Base-by-base conservation (phyloP, 2,113 vertebrate genomes). In the Datnioides undecimradiatus region DNA sequence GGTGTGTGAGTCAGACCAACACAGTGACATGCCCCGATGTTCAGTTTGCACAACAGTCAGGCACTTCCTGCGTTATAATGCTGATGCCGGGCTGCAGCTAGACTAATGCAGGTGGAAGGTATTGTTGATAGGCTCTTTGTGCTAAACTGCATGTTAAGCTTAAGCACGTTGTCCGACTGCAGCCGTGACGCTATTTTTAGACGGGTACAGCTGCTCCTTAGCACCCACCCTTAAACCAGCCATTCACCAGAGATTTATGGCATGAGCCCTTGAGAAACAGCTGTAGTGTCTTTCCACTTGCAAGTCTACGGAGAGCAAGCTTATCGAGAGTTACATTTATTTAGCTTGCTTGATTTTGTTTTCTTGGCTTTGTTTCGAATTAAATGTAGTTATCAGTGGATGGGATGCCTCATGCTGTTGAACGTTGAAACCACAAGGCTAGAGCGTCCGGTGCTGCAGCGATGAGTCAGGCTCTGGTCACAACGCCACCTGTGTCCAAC, bases 171-270 rank as follows among this genome's bases (percentile, higher is more conserved):
- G 92, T 92, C 80, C 85, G n/a, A 76, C 80, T 79, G 88, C 81
- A 91, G 84, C 86, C 85, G 83, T 64, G 76, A 1, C 21, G 74
- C 87, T 94, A 93, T 94, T 91, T 93, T 92, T 94, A 93, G 90
- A 82, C 9, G 29, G 58, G 74, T 83, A 89, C 93, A 94, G 92
- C 93, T 94, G 92, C 93, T 92, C 73, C 87, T 83, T 71, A 88
- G 87, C 84, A 74, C 74, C 86, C 87, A 84, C 79, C 84, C 86
- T 92, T 85, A 90, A 84, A 88, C 73, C 88, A 90, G 86, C 81
- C 85, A 78, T 84, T 86, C 89, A 81, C 72, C 46, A 27, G 83
- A 91, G 90, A 93, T 93, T 92, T 92, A 93, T 85, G 85, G 91
- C 78, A 76, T 8, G 8, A 58, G 90, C 85, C 76, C 83, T 49